These are phyloP conservation scores for Archaeoteleia sp. DNA, from an alignment of 2,888 invertebrate species.

Conservation along the genomic window DNA sequence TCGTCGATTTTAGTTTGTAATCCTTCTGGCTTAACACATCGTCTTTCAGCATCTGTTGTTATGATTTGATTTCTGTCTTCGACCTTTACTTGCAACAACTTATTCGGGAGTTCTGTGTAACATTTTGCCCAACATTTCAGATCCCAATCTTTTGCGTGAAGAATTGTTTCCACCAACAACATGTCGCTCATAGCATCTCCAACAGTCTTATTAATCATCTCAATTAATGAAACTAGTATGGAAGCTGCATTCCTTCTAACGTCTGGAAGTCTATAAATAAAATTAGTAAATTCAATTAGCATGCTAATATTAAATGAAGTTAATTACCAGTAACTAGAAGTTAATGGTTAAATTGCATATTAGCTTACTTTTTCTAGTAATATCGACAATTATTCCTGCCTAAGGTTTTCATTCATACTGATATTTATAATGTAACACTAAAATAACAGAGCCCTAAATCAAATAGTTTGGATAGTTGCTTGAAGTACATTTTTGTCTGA, in stretches of 20 bases:
- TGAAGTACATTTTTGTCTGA: too few species aligned
- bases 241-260: slow-evolving; percentile 76
- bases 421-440: too few species aligned
- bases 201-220: slow-evolving; percentile 94
- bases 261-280: slow-evolving; percentile 49
- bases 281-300: not conserved
- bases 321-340: too few species aligned
- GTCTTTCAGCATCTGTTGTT: slow-evolving; percentile 92
- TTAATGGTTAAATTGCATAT: too few species aligned
- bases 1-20: slow-evolving; percentile 88
- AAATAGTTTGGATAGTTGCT: too few species aligned
- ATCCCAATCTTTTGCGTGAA: slow-evolving; percentile 88
- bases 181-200: slow-evolving; percentile 98
- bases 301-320: too few species aligned
- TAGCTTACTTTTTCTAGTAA: too few species aligned
- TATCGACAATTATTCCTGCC: too few species aligned
- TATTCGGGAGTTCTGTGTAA: slow-evolving; percentile 91
- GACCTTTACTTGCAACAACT: slow-evolving; percentile 92
- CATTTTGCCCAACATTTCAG: slow-evolving; percentile 86
- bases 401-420: too few species aligned
- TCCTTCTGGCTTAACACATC: slow-evolving; percentile 86
- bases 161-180: slow-evolving; percentile 93
- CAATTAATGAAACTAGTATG: slow-evolving; percentile 82
- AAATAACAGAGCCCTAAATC: too few species aligned
- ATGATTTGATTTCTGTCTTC: slow-evolving; percentile 89